Base-by-base conservation (phyloP, 2,888 invertebrate genomes). In the Leistus spinibarbis region DNA sequence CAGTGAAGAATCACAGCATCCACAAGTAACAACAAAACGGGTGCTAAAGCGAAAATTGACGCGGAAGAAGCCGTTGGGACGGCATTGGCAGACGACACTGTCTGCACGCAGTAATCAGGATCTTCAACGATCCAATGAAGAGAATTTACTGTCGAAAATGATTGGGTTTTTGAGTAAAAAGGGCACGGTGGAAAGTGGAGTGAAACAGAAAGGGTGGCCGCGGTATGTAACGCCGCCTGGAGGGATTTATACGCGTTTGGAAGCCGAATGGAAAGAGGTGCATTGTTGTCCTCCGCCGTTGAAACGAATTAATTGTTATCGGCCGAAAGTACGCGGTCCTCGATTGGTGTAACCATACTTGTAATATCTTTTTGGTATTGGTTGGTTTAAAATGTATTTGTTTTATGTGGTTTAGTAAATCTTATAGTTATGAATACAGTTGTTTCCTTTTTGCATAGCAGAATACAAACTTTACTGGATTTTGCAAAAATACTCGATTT, bases 91-190 rank as follows among this genome's bases (percentile, higher is more conserved):
- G 77, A 87, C 90, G 19, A 91, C 92, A 79, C 86, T 93, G 73
- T 92, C 94, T 0, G 92, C 94, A 3, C 90, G 95, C 79, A 94
- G 93, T 81, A 96, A 96, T 86, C 95, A 96, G 84, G 95, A 96
- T 84, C 92, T 94, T 81, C 96, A 95, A 84, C 87, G 96, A 3
- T 92, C 95, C 76, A 92, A 91, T 82, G 95, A 96, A 84, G 95
- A 95, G 86, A 90, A 90, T 78, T 90, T 92, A 0, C 89, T 92
- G 79, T 87, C 91, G 68, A 90, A 91, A 84, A 92, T 93, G 89
- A 87, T 90, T 13, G 83, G 87, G 3, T 85, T 91, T 17, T 86
- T 93, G 76, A 89, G 89, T 0, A 87, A 89, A 72, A 86, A 86
- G 64, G 81, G 80, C 17, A 56, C 76, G 7, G 60, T 79, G 9